A percentile compares a stretch with the other conserved stretches of the same genome.
Conservation (phyloP, 2,888 invertebrate genomes). For the Agrotis segetum region DNA sequence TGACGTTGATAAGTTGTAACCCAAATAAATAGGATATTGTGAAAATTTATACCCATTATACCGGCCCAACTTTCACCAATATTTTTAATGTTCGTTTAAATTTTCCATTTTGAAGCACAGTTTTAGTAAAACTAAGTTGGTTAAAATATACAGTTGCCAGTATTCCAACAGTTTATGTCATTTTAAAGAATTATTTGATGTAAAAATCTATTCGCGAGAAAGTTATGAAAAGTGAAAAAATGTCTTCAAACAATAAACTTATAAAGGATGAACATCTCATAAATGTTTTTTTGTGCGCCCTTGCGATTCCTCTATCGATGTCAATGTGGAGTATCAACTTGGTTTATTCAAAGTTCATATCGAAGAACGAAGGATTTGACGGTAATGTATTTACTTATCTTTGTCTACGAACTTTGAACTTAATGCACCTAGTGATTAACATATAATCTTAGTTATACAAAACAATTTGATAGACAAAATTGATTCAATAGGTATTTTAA, state of each 20-base stretch:
- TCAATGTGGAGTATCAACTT: slow-evolving; percentile 94
- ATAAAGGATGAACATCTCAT: slow-evolving; percentile 84
- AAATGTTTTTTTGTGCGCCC: slow-evolving; percentile 92
- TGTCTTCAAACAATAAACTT: slow-evolving; percentile 63
- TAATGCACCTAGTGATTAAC: slow-evolving; percentile 18
- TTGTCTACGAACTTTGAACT: slow-evolving; percentile 40
- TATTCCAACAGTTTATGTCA: slow-evolving; percentile 28
- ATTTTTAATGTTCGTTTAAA: slow-evolving; percentile 9
- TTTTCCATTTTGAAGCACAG: slow-evolving; percentile 6
- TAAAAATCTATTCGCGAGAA: slow-evolving; percentile 11
- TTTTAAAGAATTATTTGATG: neutral
- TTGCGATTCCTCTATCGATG: slow-evolving; percentile 94
- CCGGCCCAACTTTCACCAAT: slow-evolving; percentile 39
- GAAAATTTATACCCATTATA: too few species aligned
- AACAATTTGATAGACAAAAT: slow-evolving; percentile 3
- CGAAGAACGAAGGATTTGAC: slow-evolving; percentile 88
- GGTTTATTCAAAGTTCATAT: slow-evolving; percentile 91
- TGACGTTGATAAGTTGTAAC: slow-evolving; percentile 16
- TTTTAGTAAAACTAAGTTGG: slow-evolving; percentile 3
- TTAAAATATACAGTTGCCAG: slow-evolving; percentile 16
- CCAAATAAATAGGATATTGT: slow-evolving; percentile 31
- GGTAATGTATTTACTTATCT: slow-evolving; percentile 77
- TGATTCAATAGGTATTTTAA: too few species aligned
- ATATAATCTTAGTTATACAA: slow-evolving; percentile 5
- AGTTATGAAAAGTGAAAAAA: slow-evolving; percentile 33